These are phyloP conservation scores for Dolichallabes microphthalmus DNA, from an alignment of 2,113 vertebrate genomes.

Conservation along the genomic window DNA sequence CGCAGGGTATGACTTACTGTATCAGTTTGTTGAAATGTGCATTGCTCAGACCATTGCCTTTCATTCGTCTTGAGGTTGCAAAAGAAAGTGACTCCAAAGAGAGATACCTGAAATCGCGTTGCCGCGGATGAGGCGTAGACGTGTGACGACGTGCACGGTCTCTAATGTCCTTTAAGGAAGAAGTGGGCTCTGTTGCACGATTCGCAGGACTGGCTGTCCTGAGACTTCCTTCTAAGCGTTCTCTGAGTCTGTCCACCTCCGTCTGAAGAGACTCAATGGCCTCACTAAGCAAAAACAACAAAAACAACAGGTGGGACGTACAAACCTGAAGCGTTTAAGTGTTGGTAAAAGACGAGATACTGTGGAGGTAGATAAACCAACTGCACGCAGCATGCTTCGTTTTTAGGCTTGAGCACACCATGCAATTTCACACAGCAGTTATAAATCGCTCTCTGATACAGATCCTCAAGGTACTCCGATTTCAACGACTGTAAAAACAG, in stretches of 20 bases:
- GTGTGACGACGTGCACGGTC: not conserved
- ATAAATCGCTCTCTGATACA: not conserved
- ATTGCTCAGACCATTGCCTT: too few species aligned
- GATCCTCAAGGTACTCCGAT: not conserved
- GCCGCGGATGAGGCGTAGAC: conserved; percentile 25
- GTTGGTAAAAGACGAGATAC: not conserved
- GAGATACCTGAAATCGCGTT: conserved; percentile 61
- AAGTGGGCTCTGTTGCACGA: conserved; percentile 31
- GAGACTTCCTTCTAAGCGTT: conserved; percentile 72
- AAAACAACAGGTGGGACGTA: not conserved
- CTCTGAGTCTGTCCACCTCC: conserved; percentile 75
- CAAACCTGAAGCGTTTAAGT: not conserved
- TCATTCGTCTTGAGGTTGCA: not conserved
- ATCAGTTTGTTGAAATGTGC: too few species aligned
- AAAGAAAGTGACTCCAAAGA: not conserved
- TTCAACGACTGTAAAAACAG: not conserved
- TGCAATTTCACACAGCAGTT: conserved; percentile 17
- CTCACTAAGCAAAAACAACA: conserved; percentile 63
- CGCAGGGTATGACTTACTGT: too few species aligned
- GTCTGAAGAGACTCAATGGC: conserved; percentile 76
- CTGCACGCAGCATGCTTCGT: not conserved
- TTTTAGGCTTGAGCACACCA: conserved; percentile 20
- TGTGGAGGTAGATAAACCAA: not conserved
- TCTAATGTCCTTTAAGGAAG: not conserved
- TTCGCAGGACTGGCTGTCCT: conserved; percentile 30